These are phyloP conservation scores for Erythrocercus mccallii DNA, from an alignment of 2,113 vertebrate genomes.

Conservation along the genomic window DNA sequence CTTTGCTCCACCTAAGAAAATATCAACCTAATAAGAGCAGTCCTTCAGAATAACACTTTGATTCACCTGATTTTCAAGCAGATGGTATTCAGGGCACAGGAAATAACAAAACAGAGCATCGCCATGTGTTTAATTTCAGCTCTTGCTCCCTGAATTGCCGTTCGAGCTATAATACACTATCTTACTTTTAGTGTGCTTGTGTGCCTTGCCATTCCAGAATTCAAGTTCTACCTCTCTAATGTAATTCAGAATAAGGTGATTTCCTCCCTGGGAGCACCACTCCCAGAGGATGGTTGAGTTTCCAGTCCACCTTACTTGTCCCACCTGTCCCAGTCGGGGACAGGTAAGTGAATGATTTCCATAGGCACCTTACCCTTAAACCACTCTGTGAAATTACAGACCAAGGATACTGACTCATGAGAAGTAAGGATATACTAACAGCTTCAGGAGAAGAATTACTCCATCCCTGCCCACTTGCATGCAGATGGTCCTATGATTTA, in stretches of 20 bases:
- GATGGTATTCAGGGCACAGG: constrained; percentile 21
- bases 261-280: background rate
- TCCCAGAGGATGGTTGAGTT: background rate
- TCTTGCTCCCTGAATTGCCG: background rate
- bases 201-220: background rate
- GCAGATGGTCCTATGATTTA: background rate
- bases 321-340: background rate
- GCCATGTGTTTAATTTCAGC: constrained; percentile 41
- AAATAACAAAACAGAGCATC: constrained; percentile 15
- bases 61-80: constrained; percentile 43
- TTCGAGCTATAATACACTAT: background rate
- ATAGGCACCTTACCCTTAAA: background rate
- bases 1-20: background rate
- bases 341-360: background rate
- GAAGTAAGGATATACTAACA: background rate
- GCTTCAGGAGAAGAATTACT: background rate
- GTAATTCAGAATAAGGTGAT: background rate
- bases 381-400: background rate
- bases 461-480: background rate
- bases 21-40: background rate
- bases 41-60: background rate
- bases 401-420: background rate
- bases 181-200: background rate
- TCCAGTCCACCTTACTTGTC: background rate
- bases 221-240: background rate